phyloP scores from a whole-genome alignment of 2,113 vertebrate species.

The Eleginops maclovinus region DNA sequence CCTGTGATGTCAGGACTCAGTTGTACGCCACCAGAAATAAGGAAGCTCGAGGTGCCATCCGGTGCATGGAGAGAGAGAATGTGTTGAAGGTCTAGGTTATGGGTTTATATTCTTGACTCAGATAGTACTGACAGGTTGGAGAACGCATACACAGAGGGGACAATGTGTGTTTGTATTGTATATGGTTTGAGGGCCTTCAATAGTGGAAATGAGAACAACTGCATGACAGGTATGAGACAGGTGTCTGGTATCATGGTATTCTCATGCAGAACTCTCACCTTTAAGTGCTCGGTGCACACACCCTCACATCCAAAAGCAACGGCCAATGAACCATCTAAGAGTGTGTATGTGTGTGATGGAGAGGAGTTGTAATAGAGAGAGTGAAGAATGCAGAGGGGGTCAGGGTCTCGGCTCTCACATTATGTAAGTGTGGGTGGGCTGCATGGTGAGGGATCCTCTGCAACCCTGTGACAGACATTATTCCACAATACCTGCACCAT shows the following conservation, averaged over 20 bases:
- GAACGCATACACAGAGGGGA: not conserved
- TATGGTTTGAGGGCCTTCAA: not conserved
- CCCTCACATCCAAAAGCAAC: not conserved
- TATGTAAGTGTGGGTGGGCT: conserved; percentile 33
- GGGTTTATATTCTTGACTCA: too few species aligned
- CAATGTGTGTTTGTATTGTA: not conserved
- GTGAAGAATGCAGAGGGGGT: conserved; percentile 30
- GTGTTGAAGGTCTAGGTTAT: too few species aligned
- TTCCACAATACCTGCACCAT: not conserved
- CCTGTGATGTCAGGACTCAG: not conserved
- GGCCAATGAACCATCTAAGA: not conserved
- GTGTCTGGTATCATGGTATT: too few species aligned
- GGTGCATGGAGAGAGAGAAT: not conserved
- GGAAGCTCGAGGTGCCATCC: conserved; percentile 9
- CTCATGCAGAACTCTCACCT: too few species aligned
- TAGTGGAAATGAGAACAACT: not conserved
- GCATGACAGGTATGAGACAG: not conserved
- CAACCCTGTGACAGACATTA: not conserved
- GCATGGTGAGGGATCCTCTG: not conserved
- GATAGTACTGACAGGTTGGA: too few species aligned
- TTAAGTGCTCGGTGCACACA: too few species aligned
- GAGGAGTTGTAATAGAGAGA: conserved; percentile 2
- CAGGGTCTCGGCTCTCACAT: conserved; percentile 26
- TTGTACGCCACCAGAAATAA: too few species aligned
- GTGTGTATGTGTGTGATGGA: not conserved